Conservation (phyloP, 2,113 vertebrate species). For the Odontophorus gujanensis region DNA sequence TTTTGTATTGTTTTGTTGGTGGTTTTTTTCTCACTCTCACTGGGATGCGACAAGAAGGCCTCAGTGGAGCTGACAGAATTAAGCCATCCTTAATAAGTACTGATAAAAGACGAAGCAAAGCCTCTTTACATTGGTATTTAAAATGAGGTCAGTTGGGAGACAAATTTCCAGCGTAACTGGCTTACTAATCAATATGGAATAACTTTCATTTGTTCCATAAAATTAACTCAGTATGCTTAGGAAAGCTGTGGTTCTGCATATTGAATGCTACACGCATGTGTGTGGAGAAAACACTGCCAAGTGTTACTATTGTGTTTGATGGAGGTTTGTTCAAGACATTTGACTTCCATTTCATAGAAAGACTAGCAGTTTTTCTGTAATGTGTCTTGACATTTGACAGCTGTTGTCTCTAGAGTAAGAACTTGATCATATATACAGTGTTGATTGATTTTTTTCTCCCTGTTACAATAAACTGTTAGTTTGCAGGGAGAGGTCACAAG, state of each 20-base stretch:
- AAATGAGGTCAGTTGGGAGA: neutral
- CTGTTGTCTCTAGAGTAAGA: neutral
- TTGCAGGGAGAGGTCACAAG: neutral
- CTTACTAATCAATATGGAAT: slow-evolving; percentile 12
- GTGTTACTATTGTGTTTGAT: neutral
- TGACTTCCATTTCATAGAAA: neutral
- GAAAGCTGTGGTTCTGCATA: neutral
- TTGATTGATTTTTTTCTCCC: neutral
- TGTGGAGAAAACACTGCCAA: neutral
- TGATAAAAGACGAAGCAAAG: neutral
- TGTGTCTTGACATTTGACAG: neutral
- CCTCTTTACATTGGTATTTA: neutral
- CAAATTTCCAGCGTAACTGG: neutral
- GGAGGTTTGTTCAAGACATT: neutral
- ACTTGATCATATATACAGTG: neutral
- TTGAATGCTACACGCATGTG: neutral
- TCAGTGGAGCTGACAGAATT: neutral
- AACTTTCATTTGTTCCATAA: neutral
- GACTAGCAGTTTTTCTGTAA: neutral
- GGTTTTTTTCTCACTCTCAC: neutral
- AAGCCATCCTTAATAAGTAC: neutral
- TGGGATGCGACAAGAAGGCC: neutral
- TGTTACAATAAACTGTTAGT: neutral
- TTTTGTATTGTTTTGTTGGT: neutral
- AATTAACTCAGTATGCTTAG: neutral